These are phyloP conservation scores for Eulithis prunata DNA, from an alignment of 2,888 invertebrate genomes.

Conservation along the genomic window DNA sequence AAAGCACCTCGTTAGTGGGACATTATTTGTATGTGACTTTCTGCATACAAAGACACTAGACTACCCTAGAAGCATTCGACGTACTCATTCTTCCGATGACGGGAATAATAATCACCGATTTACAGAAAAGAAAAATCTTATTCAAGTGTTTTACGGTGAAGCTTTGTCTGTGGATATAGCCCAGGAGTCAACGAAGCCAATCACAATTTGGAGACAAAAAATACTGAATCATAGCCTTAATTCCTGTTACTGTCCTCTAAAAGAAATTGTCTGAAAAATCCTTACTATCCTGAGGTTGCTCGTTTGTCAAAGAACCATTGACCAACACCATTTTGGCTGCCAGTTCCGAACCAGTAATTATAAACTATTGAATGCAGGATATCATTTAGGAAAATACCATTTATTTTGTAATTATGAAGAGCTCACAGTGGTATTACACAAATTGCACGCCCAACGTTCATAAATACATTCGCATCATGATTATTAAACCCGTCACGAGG, in stretches of 20 bases:
- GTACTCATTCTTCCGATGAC: not conserved
- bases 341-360: too few species aligned
- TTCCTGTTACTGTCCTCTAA: too few species aligned
- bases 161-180: not conserved
- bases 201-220: too few species aligned
- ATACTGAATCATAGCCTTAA: too few species aligned
- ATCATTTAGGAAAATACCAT: not conserved
- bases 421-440: not conserved
- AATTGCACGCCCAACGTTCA: not conserved
- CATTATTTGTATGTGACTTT: slow-evolving; percentile 39
- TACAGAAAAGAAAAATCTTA: slow-evolving; percentile 1
- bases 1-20: slow-evolving; percentile 45
- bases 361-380: too few species aligned
- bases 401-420: not conserved
- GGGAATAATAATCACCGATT: slow-evolving; percentile 17
- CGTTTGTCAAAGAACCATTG: too few species aligned
- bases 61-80: slow-evolving; percentile 16
- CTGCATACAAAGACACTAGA: slow-evolving; percentile 31
- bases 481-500: slow-evolving; percentile 11
- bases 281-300: too few species aligned
- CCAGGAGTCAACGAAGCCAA: not conserved
- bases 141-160: not conserved
- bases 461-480: slow-evolving; percentile 9
- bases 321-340: too few species aligned
- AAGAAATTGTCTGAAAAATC: too few species aligned